Percentiles rank a stretch among this genome's conserved stretches.
Evolutionary conservation across 2,113 vertebrate species (phyloP).

Genomic region (Oncorhynchus clarkii): DNA sequence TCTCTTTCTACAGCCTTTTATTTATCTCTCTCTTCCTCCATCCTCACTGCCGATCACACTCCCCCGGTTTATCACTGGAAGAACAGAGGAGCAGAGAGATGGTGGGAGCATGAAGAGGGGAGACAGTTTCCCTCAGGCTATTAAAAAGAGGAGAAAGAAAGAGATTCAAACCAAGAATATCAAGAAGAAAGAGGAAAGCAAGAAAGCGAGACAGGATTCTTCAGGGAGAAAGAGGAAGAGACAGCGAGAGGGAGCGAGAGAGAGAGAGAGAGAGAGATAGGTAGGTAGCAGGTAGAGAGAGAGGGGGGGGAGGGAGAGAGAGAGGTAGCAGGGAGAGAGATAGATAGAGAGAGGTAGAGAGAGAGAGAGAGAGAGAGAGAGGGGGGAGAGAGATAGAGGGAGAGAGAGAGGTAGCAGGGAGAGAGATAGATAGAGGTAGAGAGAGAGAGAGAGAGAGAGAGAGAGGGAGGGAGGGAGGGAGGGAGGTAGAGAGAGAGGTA

Average conservation of each 20-base stretch:
- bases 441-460: no score
- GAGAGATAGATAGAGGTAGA: no score
- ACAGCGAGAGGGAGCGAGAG: conserved; percentile 23
- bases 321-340: no score
- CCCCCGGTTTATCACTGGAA: conserved; percentile 68
- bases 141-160: conserved; percentile 25
- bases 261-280: not conserved
- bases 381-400: not conserved
- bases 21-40: conserved; percentile 67
- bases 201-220: conserved; percentile 24
- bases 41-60: conserved; percentile 71
- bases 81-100: conserved; percentile 55
- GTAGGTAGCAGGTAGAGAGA: no score
- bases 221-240: conserved; percentile 18
- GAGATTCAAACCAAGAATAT: conserved; percentile 11
- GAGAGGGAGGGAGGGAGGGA: no score
- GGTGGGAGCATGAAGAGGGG: conserved; percentile 27
- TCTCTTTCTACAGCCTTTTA: conserved; percentile 68
- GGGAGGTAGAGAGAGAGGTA: no score
- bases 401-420: not conserved
- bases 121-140: conserved; percentile 30
- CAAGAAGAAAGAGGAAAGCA: conserved; percentile 20
- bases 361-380: no score
- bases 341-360: no score
- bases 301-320: no score